Conservation (phyloP, 2,888 invertebrate genomes). For the Cataglyphis livida region DNA sequence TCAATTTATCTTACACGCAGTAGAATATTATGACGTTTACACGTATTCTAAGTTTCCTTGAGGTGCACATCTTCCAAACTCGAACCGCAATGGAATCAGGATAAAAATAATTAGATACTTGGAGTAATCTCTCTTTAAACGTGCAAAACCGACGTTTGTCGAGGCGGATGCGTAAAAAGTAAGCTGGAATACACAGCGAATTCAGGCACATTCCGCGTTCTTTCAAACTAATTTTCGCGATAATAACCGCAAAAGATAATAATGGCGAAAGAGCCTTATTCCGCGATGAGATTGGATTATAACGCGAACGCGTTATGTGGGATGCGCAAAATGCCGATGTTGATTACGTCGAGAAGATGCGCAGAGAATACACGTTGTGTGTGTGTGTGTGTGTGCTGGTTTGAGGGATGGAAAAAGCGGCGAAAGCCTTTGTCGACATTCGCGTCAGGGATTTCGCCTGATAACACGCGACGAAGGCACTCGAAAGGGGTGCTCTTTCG, state of each 20-base stretch:
- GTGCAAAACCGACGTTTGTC: background rate
- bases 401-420: background rate
- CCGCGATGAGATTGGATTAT: constrained; percentile 4
- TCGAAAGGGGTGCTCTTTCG: background rate
- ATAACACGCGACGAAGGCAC: constrained; percentile 9
- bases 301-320: background rate
- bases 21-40: background rate
- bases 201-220: background rate
- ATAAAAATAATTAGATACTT: constrained; percentile 17
- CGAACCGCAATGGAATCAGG: background rate
- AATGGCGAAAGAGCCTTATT: constrained; percentile 20
- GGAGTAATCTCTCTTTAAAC: background rate
- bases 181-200: too few species aligned
- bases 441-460: constrained; percentile 8
- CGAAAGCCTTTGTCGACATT: constrained; percentile 11
- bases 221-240: constrained; percentile 14
- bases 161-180: background rate
- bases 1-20: constrained; percentile 24
- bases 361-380: too few species aligned
- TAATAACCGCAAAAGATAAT: constrained; percentile 8
- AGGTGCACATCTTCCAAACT: background rate
- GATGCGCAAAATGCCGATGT: constrained; percentile 1
- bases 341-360: constrained; percentile 3
- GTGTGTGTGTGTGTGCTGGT: too few species aligned
- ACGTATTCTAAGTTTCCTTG: background rate